phyloP scores from a whole-genome alignment of 2,797 vertebrate genomes.

The Melanotaenia boesemani region DNA sequence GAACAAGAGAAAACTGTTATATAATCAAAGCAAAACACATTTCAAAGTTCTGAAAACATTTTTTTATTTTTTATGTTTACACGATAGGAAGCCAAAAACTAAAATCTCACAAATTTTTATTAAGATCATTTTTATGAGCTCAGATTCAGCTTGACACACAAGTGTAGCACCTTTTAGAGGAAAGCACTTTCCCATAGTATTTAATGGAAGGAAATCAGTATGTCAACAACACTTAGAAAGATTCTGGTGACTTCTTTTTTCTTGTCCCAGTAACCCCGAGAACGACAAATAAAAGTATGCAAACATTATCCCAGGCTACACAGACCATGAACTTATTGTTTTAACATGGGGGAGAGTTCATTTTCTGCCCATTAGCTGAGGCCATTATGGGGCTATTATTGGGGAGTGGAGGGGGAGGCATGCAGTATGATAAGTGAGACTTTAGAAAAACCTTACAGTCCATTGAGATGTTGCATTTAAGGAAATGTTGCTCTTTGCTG shows the following conservation, averaged over 20 bases:
- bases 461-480: conserved; percentile 44
- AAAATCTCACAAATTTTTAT: neutral
- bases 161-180: conserved; percentile 19
- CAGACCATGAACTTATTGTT: conserved; percentile 63
- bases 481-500: conserved; percentile 38
- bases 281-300: conserved; percentile 81
- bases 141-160: neutral
- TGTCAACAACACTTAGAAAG: conserved; percentile 68
- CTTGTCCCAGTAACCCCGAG: conserved; percentile 60
- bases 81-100: conserved; percentile 6
- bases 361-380: conserved; percentile 61
- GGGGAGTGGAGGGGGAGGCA: conserved; percentile 1
- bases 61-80: neutral
- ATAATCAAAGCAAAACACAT: conserved; percentile 52
- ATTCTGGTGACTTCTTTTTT: conserved; percentile 56
- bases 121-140: neutral
- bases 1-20: conserved; percentile 42
- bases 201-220: conserved; percentile 61
- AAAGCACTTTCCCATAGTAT: conserved; percentile 50
- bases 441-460: conserved; percentile 44
- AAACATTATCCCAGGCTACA: conserved; percentile 52
- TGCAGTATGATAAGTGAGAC: conserved; percentile 39
- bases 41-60: conserved; percentile 8
- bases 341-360: conserved; percentile 64
- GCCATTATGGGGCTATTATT: conserved; percentile 56